Percentiles rank a stretch among this genome's conserved stretches.
These are phyloP conservation scores for Hesperia comma DNA, from an alignment of 2,888 invertebrate species.

Conservation along the genomic window DNA sequence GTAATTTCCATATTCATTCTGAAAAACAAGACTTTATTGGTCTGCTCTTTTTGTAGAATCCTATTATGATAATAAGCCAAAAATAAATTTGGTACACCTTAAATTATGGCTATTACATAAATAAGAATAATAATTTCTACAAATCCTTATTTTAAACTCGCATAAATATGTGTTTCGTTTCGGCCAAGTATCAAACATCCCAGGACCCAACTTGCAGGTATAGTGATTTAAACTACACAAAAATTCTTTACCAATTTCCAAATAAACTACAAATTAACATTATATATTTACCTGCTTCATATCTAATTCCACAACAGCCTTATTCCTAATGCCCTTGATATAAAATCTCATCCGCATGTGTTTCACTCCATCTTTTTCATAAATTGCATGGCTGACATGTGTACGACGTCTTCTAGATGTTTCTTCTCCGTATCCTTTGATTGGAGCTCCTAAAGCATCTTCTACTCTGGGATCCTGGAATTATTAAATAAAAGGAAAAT, in stretches of 20 bases:
- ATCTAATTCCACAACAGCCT: slow-evolving; percentile 94
- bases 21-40: slow-evolving; percentile 55
- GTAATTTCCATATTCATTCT: slow-evolving; percentile 90
- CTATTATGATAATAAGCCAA: too few species aligned
- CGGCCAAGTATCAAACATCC: too few species aligned
- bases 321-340: slow-evolving; percentile 91
- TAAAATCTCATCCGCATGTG: slow-evolving; percentile 96
- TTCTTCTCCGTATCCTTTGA: slow-evolving; percentile 95
- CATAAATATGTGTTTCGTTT: too few species aligned
- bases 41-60: too few species aligned
- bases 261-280: too few species aligned
- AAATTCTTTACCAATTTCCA: too few species aligned
- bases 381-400: slow-evolving; percentile 92
- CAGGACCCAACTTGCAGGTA: too few species aligned
- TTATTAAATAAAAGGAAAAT: not conserved
- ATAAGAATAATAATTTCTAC: too few species aligned
- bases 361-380: slow-evolving; percentile 89
- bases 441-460: slow-evolving; percentile 94
- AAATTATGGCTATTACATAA: too few species aligned
- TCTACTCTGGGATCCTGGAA: slow-evolving; percentile 87
- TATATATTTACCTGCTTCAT: slow-evolving; percentile 87
- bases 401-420: slow-evolving; percentile 91
- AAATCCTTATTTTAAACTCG: too few species aligned
- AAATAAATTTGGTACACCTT: too few species aligned
- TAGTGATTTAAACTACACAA: too few species aligned